Evolutionary conservation across 2,888 invertebrate genomes (phyloP).

Genomic region (Alsophila aescularia): DNA sequence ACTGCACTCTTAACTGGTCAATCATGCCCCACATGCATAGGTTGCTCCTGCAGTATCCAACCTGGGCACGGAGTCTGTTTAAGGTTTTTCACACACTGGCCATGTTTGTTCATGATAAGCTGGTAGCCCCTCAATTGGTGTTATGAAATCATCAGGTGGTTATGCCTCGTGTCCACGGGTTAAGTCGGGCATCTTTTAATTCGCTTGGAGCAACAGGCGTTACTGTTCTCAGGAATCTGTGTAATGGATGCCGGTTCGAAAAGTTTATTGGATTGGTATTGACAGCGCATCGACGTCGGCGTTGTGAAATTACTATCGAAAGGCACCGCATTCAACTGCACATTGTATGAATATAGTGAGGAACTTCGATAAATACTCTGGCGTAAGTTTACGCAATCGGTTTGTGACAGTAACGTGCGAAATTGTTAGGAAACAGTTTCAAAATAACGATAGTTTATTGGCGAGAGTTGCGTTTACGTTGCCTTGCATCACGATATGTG

Average conservation of each 20-base stretch:
- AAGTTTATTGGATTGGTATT: constrained; percentile 1
- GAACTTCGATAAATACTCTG: constrained; percentile 13
- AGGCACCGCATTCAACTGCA: constrained; percentile 6
- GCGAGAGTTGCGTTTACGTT: constrained; percentile 36
- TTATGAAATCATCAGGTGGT: no score
- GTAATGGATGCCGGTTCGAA: no score
- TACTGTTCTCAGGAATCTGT: no score
- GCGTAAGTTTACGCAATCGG: constrained; percentile 37
- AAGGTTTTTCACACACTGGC: no score
- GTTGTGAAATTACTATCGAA: constrained; percentile 13
- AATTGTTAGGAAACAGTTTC: constrained; percentile 38
- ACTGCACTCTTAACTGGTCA: no score
- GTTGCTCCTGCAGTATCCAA: no score
- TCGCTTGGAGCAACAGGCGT: no score
- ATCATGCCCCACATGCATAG: no score
- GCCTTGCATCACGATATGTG: constrained; percentile 25
- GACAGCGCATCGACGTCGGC: not conserved
- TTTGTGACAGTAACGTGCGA: constrained; percentile 39
- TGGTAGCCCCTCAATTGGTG: no score
- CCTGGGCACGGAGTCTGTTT: no score
- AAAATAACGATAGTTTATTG: constrained; percentile 42
- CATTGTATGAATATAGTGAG: constrained; percentile 5
- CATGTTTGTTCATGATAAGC: no score
- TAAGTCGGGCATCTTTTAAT: no score
- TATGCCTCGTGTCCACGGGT: not conserved